Percentiles rank a stretch among this genome's conserved stretches.
phyloP scores from a whole-genome alignment of 2,888 invertebrate species.

The Exocentrus adspersus region DNA sequence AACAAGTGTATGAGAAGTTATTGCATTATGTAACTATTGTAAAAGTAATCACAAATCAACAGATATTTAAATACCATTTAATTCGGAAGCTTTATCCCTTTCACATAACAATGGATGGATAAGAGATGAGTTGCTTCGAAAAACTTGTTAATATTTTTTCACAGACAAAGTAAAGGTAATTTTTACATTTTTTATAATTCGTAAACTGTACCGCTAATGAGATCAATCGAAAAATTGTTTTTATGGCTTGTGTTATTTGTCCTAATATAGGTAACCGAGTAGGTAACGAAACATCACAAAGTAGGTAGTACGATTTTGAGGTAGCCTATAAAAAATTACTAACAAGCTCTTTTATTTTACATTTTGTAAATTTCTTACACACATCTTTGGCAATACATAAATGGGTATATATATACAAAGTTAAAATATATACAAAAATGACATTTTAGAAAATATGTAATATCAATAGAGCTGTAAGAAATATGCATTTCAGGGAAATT shows the following conservation, averaged over 20 bases:
- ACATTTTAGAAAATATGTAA: background rate
- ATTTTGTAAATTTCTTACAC: background rate
- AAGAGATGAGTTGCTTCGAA: background rate
- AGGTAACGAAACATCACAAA: no score
- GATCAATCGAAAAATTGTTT: no score
- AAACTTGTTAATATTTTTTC: background rate
- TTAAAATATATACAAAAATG: background rate
- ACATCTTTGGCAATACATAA: conserved; percentile 12
- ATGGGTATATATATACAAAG: conserved; percentile 4
- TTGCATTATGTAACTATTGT: conserved; percentile 2
- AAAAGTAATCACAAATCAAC: conserved; percentile 4
- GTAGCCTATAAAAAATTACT: conserved; percentile 6
- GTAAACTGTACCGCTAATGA: no score
- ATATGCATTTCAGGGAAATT: no score
- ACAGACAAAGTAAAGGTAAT: no score
- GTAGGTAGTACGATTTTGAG: no score
- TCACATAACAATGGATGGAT: conserved; percentile 7
- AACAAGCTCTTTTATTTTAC: background rate
- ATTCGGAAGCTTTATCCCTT: background rate
- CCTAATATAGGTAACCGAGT: no score
- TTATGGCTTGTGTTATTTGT: no score
- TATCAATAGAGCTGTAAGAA: no score
- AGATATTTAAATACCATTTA: background rate
- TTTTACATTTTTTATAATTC: no score
- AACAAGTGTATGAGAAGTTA: conserved; percentile 15